phyloP scores from a whole-genome alignment of 2,888 invertebrate species.

The Cheilosia grossa region DNA sequence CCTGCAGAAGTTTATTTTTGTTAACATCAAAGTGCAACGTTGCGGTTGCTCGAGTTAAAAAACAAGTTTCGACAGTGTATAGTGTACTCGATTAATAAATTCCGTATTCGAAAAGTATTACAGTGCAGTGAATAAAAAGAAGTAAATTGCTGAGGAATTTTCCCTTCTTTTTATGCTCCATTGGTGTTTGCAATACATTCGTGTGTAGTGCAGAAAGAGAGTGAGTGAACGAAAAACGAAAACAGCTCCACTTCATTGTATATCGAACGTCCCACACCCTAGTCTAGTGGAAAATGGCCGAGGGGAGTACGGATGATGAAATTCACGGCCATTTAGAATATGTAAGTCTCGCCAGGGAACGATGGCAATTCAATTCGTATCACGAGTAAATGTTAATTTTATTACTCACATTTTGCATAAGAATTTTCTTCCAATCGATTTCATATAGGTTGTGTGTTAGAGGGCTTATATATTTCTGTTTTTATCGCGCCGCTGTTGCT shows the following conservation, averaged over 20 bases:
- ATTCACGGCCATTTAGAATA: constrained; percentile 70
- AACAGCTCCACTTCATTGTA: constrained; percentile 24
- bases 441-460: constrained; percentile 36
- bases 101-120: not conserved
- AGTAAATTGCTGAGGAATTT: constrained; percentile 19
- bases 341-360: constrained; percentile 52
- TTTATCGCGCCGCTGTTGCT: constrained; percentile 39
- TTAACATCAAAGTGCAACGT: constrained; percentile 55
- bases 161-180: constrained; percentile 12
- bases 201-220: constrained; percentile 21
- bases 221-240: constrained; percentile 27
- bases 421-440: constrained; percentile 72
- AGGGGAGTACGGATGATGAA: constrained; percentile 64
- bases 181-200: constrained; percentile 21
- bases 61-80: constrained; percentile 1
- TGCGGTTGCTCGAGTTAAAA: constrained; percentile 6
- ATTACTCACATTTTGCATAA: constrained; percentile 73
- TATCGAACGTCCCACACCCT: constrained; percentile 26
- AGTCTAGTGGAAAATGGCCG: constrained; percentile 54
- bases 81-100: not conserved
- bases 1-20: constrained; percentile 44
- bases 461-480: constrained; percentile 41
- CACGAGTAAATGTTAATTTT: constrained; percentile 55
- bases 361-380: constrained; percentile 22
- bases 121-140: constrained; percentile 6